Evolutionary conservation across 2,888 invertebrate genomes (phyloP), one percentile per base, ranked within the genome.

Genomic region (Aleiodes testaceus): DNA sequence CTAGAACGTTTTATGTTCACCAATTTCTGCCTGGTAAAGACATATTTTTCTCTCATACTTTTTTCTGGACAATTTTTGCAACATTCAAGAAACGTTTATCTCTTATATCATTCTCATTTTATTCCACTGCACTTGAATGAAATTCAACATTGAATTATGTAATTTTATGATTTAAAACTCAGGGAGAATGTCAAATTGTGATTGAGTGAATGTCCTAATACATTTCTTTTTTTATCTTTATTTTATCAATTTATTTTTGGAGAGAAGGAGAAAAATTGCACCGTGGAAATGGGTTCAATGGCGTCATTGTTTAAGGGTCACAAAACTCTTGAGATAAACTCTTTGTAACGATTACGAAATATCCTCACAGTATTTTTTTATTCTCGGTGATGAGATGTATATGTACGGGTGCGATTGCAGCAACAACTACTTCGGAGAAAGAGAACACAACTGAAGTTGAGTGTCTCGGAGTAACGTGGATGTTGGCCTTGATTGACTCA

Each of bases 201-300:
- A n/a, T n/a, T 49, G 49, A 49, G 14, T 49, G 16, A 49, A 16
- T 26, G 26, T 26, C 26, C 5, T 26, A 5, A 3, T 16, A n/a
- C 6, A 49, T 49, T 49, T n/a, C n/a, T n/a, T 16, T 36, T 9
- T 2, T 59, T 42, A 14, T 2, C 6, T 2, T 49, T n/a, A 49
- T 16, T 36, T 59, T 11, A 59, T 49, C 14, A 42, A 59, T 59
- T 59, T 7, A 42, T 42, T 9, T 36, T 36, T 36, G 11, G 36
- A 36, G 4, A 59, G 16, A 42, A 59, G 16, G 18, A 9, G 42
- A 14, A 42, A 42, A 16, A 59, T 59, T 42, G 9, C 59, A 36
- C 36, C 59, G 59, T 59, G 36, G 59, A 59, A 59, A 59, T 59
- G 36, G 59, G 59, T 59, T 59, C 59, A 59, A 59, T 59, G 59